Base-by-base conservation (phyloP, 2,113 vertebrate species). In the Otis tarda region DNA sequence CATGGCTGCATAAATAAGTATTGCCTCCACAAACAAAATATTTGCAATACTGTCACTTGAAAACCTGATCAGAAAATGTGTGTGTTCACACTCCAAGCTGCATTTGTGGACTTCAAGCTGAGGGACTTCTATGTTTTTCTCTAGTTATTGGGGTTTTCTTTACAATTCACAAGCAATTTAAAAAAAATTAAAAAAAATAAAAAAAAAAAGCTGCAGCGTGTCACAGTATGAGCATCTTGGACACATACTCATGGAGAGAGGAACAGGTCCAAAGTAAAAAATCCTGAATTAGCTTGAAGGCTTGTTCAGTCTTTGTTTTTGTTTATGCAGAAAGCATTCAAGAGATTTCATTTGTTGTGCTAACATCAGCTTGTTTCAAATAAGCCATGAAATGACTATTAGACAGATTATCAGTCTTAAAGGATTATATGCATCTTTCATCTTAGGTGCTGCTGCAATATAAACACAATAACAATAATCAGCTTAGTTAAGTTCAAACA, bases 321-420 rank as follows among this genome's bases (percentile, higher is more conserved):
- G 37, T 79, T 91, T 83, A 27, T 47, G 37, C 31, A 73, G 59
- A 49, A 35, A 23, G 41, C 1, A 3, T 67, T 83, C 25, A 56
- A 53, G 89, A 89, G 75, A 57, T 77, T 87, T 64, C 47, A 65
- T 73, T 89, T 73, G 82, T 95, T 91, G 74, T 3, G 12, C 79
- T 83, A 67, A 83, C 55, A 83, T 94, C 92, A 90, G 47, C 63
- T 88, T 91, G 71, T 90, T 97, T 86, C 55, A 93, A 90, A 94
- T 87, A 95, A 94, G 71, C 93, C 83, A 64, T 95, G 91, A 90
- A 94, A 94, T 91, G 47, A 55, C 84, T 91, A 8, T 89, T 94
- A 91, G 79, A 85, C 41, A 93, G 84, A 93, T 95, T 91, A 94
- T 82, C 85, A 70, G 82, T 82, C 63, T 96, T 88, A 83, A 88